Conservation (phyloP, 2,888 invertebrate genomes). For the Lypha dubia region DNA sequence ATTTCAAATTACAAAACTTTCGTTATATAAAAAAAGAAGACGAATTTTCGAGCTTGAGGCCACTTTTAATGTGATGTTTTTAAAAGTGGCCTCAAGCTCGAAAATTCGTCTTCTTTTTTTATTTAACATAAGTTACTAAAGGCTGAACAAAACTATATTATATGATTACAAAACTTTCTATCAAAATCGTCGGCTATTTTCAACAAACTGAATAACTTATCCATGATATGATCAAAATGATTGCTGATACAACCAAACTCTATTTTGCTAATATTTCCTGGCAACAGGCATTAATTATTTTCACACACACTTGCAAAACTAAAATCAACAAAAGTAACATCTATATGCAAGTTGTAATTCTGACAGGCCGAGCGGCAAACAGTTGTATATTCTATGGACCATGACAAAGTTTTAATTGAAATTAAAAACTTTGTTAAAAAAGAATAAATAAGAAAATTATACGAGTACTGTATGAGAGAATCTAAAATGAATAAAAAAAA, state of each 20-base stretch:
- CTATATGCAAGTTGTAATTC: neutral
- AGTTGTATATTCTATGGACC: slow-evolving; percentile 45
- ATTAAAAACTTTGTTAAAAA: slow-evolving; percentile 60
- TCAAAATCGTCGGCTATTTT: slow-evolving; percentile 23
- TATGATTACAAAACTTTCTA: too few species aligned
- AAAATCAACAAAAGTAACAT: neutral
- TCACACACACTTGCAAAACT: neutral
- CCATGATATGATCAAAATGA: slow-evolving; percentile 53
- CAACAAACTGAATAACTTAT: slow-evolving; percentile 42
- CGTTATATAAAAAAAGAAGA: too few species aligned
- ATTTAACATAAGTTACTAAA: too few species aligned
- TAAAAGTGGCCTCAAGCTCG: too few species aligned
- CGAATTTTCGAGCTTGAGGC: too few species aligned
- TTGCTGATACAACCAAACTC: slow-evolving; percentile 27
- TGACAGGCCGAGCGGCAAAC: slow-evolving; percentile 28
- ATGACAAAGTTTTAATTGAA: slow-evolving; percentile 70
- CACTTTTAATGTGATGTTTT: too few species aligned
- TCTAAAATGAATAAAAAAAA: neutral
- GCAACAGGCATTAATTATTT: slow-evolving; percentile 22
- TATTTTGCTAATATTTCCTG: slow-evolving; percentile 31
- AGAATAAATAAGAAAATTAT: neutral
- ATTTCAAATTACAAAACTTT: slow-evolving; percentile 58
- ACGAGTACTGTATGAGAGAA: too few species aligned
- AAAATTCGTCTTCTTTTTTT: too few species aligned
- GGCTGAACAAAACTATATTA: too few species aligned